Conservation (phyloP, 2,113 vertebrate species). For the Sylvietta virens region DNA sequence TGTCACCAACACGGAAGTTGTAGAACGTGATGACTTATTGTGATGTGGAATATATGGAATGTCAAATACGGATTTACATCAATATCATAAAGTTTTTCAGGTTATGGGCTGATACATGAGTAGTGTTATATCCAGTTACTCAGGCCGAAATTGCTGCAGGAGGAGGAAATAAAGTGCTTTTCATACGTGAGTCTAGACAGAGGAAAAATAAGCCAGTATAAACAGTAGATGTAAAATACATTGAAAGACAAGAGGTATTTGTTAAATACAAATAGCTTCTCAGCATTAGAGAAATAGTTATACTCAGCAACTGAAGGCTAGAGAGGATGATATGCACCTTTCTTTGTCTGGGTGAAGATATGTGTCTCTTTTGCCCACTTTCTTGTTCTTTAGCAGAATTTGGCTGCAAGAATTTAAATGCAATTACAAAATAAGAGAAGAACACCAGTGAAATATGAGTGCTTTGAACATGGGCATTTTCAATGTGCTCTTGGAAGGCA, state of each 20-base stretch:
- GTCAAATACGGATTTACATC: background rate
- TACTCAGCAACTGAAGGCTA: background rate
- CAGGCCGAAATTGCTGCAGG: background rate
- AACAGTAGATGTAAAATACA: background rate
- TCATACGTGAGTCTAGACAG: background rate
- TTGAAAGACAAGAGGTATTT: slow-evolving; percentile 33
- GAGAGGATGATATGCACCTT: background rate
- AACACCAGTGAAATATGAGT: background rate
- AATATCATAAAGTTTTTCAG: background rate
- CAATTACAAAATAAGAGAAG: background rate
- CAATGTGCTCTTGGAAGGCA: background rate
- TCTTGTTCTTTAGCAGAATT: background rate
- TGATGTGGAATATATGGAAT: background rate
- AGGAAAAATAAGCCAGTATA: background rate
- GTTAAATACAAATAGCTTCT: slow-evolving; percentile 32
- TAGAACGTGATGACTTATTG: background rate
- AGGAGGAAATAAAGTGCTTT: background rate
- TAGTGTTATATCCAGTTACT: background rate
- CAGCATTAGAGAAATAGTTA: background rate
- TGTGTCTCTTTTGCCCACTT: background rate
- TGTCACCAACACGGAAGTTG: background rate
- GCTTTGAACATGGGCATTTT: background rate
- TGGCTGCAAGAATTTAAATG: background rate
- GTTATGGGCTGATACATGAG: background rate
- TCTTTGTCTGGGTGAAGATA: background rate